Conservation (phyloP, 2,888 invertebrate species). For the Dryococelus australis region DNA sequence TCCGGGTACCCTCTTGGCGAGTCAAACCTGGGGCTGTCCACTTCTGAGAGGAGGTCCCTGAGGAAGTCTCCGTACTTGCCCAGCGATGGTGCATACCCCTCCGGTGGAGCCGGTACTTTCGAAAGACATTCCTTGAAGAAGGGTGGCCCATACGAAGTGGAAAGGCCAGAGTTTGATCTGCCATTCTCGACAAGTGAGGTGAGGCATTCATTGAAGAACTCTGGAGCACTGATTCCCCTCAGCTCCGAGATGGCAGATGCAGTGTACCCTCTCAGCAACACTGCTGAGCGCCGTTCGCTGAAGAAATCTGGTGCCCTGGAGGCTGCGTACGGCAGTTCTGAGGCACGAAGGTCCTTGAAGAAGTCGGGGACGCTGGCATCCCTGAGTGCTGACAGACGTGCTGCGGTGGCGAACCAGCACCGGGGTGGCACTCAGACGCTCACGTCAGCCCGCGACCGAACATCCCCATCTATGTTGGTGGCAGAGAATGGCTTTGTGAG, state of each 20-base stretch:
- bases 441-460: constrained; percentile 38
- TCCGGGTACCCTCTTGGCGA: constrained; percentile 40
- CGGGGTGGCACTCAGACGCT: constrained; percentile 42
- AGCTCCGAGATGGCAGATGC: constrained; percentile 53
- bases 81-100: constrained; percentile 36
- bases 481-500: constrained; percentile 89
- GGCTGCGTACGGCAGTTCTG: constrained; percentile 16
- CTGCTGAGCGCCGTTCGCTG: constrained; percentile 50
- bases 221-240: constrained; percentile 64
- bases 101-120: constrained; percentile 30
- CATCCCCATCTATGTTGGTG: constrained; percentile 76
- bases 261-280: constrained; percentile 62
- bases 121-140: constrained; percentile 39
- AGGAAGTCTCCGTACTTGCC: constrained; percentile 39
- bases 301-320: constrained; percentile 45
- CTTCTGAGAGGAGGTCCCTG: constrained; percentile 42
- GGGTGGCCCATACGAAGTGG: constrained; percentile 37
- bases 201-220: constrained; percentile 64
- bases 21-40: constrained; percentile 39
- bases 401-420: constrained; percentile 35
- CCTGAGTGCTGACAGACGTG: constrained; percentile 35
- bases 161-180: constrained; percentile 61
- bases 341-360: constrained; percentile 37
- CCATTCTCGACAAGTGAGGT: constrained; percentile 52
- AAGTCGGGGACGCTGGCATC: constrained; percentile 40